phyloP scores from a whole-genome alignment of 2,888 invertebrate species.

The Oligia fasciuncula region DNA sequence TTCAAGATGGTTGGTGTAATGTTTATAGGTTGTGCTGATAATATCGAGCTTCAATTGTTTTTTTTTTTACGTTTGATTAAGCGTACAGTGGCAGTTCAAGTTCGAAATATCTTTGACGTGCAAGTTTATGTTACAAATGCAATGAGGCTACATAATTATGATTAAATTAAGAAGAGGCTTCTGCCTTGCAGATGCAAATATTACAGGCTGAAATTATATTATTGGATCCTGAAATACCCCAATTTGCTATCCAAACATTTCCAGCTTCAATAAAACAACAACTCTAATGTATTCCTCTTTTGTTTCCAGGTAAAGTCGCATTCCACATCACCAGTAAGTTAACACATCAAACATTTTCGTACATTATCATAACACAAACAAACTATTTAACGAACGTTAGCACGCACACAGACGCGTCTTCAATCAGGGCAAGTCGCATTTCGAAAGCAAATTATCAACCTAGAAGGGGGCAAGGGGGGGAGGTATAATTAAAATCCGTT shows the following conservation, averaged over 20 bases:
- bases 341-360: slow-evolving; percentile 64
- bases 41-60: slow-evolving; percentile 28
- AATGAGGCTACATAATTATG: not conserved
- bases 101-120: slow-evolving; percentile 1
- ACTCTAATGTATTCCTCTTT: slow-evolving; percentile 57
- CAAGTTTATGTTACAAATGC: not conserved
- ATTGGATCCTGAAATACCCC: not conserved
- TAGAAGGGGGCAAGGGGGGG: slow-evolving; percentile 91
- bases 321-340: slow-evolving; percentile 68
- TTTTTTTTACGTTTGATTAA: slow-evolving; percentile 31
- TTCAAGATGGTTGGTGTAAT: slow-evolving; percentile 53
- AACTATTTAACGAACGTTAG: slow-evolving; percentile 81
- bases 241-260: slow-evolving; percentile 28
- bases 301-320: slow-evolving; percentile 80
- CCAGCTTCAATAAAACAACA: slow-evolving; percentile 1
- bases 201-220: not conserved
- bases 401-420: slow-evolving; percentile 81
- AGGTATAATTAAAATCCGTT: slow-evolving; percentile 99
- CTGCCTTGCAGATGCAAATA: not conserved
- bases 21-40: slow-evolving; percentile 43
- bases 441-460: slow-evolving; percentile 89
- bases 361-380: slow-evolving; percentile 77
- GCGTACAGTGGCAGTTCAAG: not conserved
- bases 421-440: slow-evolving; percentile 88
- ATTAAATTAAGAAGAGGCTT: not conserved